Conservation (phyloP, 2,113 vertebrate species). For the Oenanthe melanoleuca region DNA sequence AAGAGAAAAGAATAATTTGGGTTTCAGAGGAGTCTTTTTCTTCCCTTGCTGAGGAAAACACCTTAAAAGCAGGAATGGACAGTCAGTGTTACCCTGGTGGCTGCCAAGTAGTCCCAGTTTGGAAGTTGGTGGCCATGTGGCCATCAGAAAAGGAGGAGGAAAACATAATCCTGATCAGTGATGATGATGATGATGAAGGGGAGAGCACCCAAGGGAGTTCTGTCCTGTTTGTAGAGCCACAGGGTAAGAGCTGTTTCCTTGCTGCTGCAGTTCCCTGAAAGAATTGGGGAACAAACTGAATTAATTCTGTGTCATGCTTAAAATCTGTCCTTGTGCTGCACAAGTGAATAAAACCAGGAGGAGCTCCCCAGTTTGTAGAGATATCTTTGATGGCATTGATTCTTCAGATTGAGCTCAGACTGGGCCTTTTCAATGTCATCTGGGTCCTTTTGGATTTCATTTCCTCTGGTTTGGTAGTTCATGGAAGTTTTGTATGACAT, state of each 20-base stretch:
- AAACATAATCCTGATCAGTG: conserved; percentile 31
- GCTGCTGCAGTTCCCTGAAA: neutral
- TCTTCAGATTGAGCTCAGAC: neutral
- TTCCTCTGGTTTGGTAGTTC: neutral
- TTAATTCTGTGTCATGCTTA: rapidly evolving
- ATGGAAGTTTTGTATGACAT: rapidly evolving
- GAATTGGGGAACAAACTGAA: neutral
- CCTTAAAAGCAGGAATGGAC: neutral
- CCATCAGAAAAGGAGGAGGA: neutral
- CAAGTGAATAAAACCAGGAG: neutral
- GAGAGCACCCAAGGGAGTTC: neutral
- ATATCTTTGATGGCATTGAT: neutral
- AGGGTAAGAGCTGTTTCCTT: neutral
- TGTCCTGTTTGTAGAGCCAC: neutral
- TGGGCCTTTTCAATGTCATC: rapidly evolving
- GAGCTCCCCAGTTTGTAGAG: rapidly evolving
- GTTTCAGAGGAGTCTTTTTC: neutral
- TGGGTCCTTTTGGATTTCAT: neutral
- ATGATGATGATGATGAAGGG: neutral
- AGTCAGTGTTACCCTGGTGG: neutral
- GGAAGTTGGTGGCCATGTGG: neutral
- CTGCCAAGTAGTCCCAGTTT: neutral
- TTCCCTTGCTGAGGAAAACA: neutral
- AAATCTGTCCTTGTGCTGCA: neutral
- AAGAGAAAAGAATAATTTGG: neutral